Evolutionary conservation across 2,113 vertebrate species (phyloP).

Genomic region (Takifugu bimaculatus): DNA sequence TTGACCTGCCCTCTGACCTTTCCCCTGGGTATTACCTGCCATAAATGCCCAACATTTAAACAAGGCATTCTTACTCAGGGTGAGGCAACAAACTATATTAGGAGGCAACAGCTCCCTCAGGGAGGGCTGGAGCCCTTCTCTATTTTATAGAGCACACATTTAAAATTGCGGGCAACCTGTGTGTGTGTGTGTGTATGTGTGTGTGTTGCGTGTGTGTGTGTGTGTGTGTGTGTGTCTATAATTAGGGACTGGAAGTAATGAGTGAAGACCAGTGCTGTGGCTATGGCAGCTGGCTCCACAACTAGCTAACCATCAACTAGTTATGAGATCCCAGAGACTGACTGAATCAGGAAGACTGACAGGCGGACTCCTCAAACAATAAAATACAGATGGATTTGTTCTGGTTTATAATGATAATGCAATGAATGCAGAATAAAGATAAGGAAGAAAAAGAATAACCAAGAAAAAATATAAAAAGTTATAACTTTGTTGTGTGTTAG

Average conservation of each 20-base stretch:
- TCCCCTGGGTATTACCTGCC: conserved; percentile 62
- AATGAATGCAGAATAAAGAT: too few species aligned
- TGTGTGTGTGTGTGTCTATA: conserved; percentile 3
- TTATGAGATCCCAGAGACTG: conserved; percentile 33
- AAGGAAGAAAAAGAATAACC: too few species aligned
- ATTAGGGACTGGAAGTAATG: conserved; percentile 47
- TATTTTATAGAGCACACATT: conserved; percentile 63
- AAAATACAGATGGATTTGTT: neutral
- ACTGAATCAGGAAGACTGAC: neutral
- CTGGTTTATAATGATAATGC: neutral
- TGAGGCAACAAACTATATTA: conserved; percentile 50
- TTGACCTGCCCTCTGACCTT: conserved; percentile 55
- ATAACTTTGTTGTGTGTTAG: too few species aligned
- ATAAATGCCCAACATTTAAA: conserved; percentile 64
- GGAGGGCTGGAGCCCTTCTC: conserved; percentile 35
- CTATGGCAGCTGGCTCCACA: conserved; percentile 55
- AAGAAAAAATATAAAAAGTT: too few species aligned
- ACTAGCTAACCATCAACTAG: conserved; percentile 61
- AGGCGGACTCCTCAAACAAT: neutral
- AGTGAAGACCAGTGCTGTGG: conserved; percentile 33
- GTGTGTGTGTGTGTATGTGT: conserved; percentile 10
- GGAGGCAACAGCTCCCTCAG: conserved; percentile 36
- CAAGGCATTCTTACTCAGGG: conserved; percentile 62
- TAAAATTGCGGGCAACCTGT: conserved; percentile 24
- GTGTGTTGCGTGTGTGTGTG: conserved; percentile 5